These are phyloP conservation scores for Drosophila sp. DNA, from an alignment of 1,140 invertebrate species.

Conservation along the genomic window DNA sequence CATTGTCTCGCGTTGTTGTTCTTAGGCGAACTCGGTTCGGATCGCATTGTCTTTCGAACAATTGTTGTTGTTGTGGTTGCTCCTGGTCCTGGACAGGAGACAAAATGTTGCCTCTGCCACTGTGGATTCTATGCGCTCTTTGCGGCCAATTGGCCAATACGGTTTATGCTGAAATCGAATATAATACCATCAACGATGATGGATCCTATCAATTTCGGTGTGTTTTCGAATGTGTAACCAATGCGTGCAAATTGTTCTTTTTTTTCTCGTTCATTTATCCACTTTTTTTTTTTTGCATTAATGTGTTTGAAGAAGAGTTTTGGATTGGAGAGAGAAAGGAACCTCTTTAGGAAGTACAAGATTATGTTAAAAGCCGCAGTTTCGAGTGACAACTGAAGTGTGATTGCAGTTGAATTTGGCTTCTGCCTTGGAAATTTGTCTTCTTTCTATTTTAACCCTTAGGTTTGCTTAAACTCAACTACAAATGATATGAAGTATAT, in stretches of 20 bases:
- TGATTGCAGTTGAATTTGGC: no score
- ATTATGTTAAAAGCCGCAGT: no score
- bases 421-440: no score
- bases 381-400: no score
- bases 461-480: no score
- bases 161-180: constrained; percentile 81
- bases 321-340: no score
- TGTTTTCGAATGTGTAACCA: neutral
- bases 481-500: no score
- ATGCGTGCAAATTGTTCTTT: neutral
- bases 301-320: no score
- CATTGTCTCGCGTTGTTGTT: constrained; percentile 65
- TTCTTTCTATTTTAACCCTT: no score
- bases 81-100: constrained; percentile 32
- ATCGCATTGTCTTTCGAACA: constrained; percentile 12
- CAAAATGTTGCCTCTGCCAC: constrained; percentile 45
- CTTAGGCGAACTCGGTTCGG: constrained; percentile 39
- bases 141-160: constrained; percentile 40
- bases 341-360: no score
- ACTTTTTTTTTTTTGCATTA: neutral
- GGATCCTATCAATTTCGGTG: constrained; percentile 87
- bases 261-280: neutral
- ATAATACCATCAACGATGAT: constrained; percentile 86
- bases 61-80: neutral
- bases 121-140: constrained; percentile 39